These are phyloP conservation scores for Beris morrisii DNA, from an alignment of 2,888 invertebrate species.

Conservation along the genomic window DNA sequence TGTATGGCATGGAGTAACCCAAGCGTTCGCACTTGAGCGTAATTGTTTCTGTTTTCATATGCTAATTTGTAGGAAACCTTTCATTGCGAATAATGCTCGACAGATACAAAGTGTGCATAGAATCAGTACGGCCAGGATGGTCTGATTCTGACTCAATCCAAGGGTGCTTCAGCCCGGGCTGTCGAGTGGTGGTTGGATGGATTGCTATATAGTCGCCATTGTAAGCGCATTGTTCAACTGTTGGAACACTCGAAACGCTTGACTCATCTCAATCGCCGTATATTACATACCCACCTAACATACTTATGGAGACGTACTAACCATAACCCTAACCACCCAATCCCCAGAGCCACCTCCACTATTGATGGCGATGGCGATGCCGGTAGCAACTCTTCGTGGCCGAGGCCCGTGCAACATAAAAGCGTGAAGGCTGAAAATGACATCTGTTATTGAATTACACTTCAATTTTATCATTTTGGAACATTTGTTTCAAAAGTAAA, in stretches of 20 bases:
- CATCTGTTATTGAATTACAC: conserved; percentile 40
- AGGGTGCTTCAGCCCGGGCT: conserved; percentile 31
- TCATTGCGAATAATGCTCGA: conserved; percentile 13
- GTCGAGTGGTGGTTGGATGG: conserved; percentile 26
- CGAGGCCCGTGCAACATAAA: conserved; percentile 9
- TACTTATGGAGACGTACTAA: no score
- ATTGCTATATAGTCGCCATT: no score
- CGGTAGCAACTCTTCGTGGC: background rate
- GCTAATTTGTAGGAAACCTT: conserved; percentile 37
- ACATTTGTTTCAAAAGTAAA: conserved; percentile 40
- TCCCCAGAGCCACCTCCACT: background rate
- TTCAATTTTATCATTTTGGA: conserved; percentile 39
- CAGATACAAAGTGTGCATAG: conserved; percentile 7
- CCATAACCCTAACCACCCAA: background rate
- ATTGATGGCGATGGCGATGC: background rate
- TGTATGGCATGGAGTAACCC: conserved; percentile 1
- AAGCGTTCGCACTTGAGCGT: conserved; percentile 26
- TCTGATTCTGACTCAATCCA: conserved; percentile 21
- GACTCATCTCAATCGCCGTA: no score
- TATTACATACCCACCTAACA: no score
- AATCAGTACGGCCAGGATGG: background rate
- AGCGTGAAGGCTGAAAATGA: conserved; percentile 38
- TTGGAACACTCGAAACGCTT: no score
- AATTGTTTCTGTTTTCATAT: conserved; percentile 41
- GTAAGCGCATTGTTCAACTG: no score